Conservation (phyloP, 2,113 vertebrate genomes). For the Phainopepla nitens region DNA sequence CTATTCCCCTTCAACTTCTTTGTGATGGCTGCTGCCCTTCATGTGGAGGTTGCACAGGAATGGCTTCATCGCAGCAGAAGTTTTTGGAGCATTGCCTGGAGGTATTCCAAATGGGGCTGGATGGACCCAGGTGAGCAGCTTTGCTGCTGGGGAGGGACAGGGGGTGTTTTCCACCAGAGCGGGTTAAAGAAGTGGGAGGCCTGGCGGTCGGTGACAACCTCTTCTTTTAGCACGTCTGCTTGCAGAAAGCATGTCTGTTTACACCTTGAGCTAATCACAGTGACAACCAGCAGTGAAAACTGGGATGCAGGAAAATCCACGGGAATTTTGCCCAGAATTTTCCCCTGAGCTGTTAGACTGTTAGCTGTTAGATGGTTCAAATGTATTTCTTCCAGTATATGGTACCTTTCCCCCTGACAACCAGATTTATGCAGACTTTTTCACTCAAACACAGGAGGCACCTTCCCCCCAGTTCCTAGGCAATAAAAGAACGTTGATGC, state of each 20-base stretch:
- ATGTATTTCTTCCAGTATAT: not conserved
- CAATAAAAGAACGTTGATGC: not conserved
- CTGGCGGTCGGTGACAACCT: slow-evolving; percentile 5
- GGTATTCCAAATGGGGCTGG: not conserved
- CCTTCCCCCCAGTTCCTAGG: accelerated
- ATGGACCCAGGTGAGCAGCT: not conserved
- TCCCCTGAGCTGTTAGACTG: not conserved
- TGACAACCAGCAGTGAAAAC: slow-evolving; percentile 44
- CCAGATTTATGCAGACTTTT: not conserved
- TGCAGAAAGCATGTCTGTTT: slow-evolving; percentile 26
- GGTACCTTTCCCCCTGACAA: not conserved
- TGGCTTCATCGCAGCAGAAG: not conserved
- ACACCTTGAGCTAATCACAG: slow-evolving; percentile 46
- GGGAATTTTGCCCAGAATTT: slow-evolving; percentile 46
- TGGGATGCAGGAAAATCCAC: not conserved
- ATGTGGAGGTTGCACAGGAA: not conserved
- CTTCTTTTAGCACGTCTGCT: slow-evolving; percentile 25
- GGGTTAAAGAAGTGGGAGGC: not conserved
- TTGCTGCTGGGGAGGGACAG: not conserved
- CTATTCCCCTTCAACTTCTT: not conserved
- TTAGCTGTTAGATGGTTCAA: not conserved
- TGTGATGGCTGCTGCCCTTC: not conserved
- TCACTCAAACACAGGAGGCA: not conserved
- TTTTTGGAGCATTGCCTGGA: not conserved
- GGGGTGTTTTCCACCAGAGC: not conserved